Evolutionary conservation across 2,888 invertebrate species (phyloP).

Genomic region (Plutella xylostella): DNA sequence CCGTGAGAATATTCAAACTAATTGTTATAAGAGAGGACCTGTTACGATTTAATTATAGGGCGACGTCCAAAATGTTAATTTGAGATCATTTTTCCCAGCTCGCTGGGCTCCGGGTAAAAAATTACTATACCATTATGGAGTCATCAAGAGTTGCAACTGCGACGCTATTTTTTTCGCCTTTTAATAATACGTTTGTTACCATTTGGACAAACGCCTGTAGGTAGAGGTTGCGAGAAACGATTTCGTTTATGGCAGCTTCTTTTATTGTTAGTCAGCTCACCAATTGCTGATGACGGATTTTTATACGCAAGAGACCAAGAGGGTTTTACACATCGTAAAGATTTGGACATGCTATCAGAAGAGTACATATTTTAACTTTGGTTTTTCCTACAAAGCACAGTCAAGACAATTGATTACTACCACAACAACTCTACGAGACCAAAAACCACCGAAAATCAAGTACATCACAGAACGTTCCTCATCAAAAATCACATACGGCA

Average conservation of each 20-base stretch:
- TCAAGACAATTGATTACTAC: no score
- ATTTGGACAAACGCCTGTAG: conserved; percentile 37
- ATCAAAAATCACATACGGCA: not conserved
- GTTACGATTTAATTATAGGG: conserved; percentile 54
- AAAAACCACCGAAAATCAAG: no score
- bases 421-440: no score
- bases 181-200: conserved; percentile 36
- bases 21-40: conserved; percentile 25
- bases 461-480: no score
- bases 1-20: conserved; percentile 28
- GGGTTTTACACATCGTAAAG: no score
- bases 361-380: no score
- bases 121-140: conserved; percentile 33
- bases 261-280: not conserved
- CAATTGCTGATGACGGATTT: no score
- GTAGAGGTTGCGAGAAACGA: not conserved
- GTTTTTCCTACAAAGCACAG: no score
- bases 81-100: conserved; percentile 27
- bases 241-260: not conserved
- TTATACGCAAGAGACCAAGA: no score
- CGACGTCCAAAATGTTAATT: conserved; percentile 41
- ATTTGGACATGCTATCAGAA: no score
- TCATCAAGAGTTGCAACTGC: conserved; percentile 33
- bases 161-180: conserved; percentile 29
- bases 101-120: conserved; percentile 27